phyloP scores from a whole-genome alignment of 2,113 vertebrate species.

The Indicator indicator region DNA sequence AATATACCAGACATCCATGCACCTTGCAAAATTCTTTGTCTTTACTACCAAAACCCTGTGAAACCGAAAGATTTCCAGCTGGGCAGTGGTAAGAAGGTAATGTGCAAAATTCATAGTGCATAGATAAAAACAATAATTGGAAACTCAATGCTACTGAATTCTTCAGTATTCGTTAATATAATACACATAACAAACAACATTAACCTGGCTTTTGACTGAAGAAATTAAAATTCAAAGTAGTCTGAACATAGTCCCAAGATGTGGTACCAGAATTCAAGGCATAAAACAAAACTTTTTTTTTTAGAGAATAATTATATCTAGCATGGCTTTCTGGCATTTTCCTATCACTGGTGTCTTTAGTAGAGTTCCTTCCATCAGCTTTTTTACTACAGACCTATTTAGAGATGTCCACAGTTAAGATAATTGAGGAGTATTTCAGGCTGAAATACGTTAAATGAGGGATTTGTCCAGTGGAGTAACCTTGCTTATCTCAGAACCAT shows the following conservation, averaged over 20 bases:
- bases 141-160: conserved; percentile 72
- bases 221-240: conserved; percentile 73
- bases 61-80: conserved; percentile 65
- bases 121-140: conserved; percentile 73
- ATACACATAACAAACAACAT: conserved; percentile 71
- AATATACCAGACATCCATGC: neutral
- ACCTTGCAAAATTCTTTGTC: conserved; percentile 14
- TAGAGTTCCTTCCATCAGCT: neutral
- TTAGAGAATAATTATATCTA: neutral
- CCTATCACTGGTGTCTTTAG: neutral
- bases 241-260: conserved; percentile 73
- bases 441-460: conserved; percentile 8
- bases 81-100: conserved; percentile 68
- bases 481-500: conserved; percentile 7
- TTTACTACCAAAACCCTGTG: conserved; percentile 45
- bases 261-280: conserved; percentile 65
- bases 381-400: neutral
- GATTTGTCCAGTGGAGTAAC: conserved; percentile 22
- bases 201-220: conserved; percentile 75
- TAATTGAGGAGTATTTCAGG: conserved; percentile 35
- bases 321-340: neutral
- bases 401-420: neutral
- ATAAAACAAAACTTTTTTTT: conserved; percentile 55
- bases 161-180: conserved; percentile 70
- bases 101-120: conserved; percentile 65